Conservation (phyloP, 30 jellyfish, hydroid and myxozoan species). For the Turritopsis dohrnii region DNA sequence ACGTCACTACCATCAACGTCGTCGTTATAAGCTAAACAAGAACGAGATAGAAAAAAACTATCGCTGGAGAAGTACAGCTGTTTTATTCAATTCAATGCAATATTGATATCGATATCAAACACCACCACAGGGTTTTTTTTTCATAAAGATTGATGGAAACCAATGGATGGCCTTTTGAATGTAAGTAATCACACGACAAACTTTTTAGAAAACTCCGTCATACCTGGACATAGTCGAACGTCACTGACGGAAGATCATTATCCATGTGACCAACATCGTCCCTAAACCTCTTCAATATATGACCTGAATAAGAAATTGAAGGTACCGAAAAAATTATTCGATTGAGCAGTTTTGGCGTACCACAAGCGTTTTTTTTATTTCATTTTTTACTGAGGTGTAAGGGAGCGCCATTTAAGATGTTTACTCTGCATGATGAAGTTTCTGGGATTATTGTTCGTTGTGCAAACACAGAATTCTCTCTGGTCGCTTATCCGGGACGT, state of each 20-base stretch:
- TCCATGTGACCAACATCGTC: not conserved
- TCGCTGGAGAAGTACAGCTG: not conserved
- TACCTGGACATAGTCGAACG: not conserved
- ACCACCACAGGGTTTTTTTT: not conserved
- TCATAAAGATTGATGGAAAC: too few species aligned
- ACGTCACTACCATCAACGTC: not conserved
- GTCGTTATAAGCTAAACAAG: not conserved
- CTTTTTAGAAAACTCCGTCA: not conserved
- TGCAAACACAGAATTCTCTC: too few species aligned
- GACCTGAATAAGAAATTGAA: too few species aligned
- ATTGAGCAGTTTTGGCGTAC: too few species aligned
- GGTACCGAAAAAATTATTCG: too few species aligned
- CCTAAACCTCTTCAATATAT: not conserved
- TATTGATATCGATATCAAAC: not conserved
- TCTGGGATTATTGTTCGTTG: too few species aligned
- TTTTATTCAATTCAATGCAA: not conserved
- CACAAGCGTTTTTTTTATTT: too few species aligned
- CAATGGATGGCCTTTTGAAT: not conserved
- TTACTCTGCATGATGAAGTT: too few species aligned
- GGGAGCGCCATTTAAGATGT: too few species aligned
- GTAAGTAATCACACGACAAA: not conserved
- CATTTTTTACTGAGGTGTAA: too few species aligned
- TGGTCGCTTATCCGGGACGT: too few species aligned
- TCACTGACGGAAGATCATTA: not conserved
- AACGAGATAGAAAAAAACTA: not conserved